Evolutionary conservation across 2,797 vertebrate species (phyloP).

Genomic region (Varecia variegata): DNA sequence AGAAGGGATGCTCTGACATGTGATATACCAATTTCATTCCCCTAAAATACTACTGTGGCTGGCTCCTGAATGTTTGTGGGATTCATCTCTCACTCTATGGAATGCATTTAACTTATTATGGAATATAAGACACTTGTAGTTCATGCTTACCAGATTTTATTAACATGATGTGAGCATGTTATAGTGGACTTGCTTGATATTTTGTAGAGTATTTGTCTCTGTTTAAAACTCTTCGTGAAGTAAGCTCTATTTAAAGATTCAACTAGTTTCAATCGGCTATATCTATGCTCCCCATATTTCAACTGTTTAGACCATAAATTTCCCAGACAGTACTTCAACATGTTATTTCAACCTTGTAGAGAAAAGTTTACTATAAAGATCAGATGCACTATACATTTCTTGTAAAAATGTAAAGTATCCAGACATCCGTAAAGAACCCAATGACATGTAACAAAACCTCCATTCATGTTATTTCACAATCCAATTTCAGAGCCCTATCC

Average conservation of each 20-base stretch:
- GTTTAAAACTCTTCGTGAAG: background rate
- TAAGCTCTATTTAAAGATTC: slow-evolving; percentile 15
- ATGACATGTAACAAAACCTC: background rate
- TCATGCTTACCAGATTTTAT: background rate
- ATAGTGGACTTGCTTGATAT: background rate
- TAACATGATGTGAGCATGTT: background rate
- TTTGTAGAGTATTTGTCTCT: background rate
- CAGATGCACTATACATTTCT: background rate
- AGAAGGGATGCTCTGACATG: background rate
- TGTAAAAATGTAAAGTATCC: background rate
- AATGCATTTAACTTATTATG: background rate
- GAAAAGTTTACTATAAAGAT: background rate
- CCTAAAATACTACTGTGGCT: background rate
- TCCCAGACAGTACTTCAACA: background rate
- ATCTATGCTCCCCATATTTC: background rate
- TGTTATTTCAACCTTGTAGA: background rate
- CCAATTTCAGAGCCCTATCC: background rate
- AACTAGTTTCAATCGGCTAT: background rate
- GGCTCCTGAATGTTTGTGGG: background rate
- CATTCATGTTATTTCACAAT: background rate
- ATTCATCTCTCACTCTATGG: background rate
- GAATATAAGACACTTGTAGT: background rate
- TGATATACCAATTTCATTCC: background rate
- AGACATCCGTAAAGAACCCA: background rate
- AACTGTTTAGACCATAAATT: background rate